Conservation (phyloP, 2,888 invertebrate genomes). For the Tetranychus truncatus region DNA sequence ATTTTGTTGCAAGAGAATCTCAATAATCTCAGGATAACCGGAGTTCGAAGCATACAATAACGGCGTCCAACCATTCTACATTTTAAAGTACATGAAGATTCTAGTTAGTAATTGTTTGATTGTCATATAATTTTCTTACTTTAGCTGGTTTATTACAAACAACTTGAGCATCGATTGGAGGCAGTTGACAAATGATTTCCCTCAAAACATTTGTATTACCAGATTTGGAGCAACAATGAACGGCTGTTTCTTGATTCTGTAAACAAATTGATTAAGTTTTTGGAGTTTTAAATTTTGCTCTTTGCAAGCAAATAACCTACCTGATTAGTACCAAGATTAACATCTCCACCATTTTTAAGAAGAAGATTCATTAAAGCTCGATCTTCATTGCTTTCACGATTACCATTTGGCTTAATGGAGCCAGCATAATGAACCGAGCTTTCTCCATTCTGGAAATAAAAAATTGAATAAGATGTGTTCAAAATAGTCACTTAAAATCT, state of each 20-base stretch:
- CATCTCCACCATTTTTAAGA: conserved; percentile 76
- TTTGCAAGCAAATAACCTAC: conserved; percentile 29
- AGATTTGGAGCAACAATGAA: conserved; percentile 82
- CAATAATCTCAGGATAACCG: conserved; percentile 81
- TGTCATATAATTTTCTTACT: conserved; percentile 37
- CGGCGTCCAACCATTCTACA: conserved; percentile 65
- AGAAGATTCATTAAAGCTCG: conserved; percentile 68
- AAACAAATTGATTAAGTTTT: too few species aligned
- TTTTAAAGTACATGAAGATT: background rate
- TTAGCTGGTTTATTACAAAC: conserved; percentile 83
- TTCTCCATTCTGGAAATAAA: conserved; percentile 54
- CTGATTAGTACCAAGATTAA: conserved; percentile 56
- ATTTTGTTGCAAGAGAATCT: conserved; percentile 64
- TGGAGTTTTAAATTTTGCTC: background rate
- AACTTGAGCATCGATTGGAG: conserved; percentile 69
- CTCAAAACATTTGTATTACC: conserved; percentile 86
- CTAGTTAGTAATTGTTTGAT: background rate
- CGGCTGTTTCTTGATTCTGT: conserved; percentile 72
- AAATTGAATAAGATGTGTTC: conserved; percentile 3
- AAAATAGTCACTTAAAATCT: conserved; percentile 18
- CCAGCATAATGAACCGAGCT: conserved; percentile 86
- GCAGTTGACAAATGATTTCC: conserved; percentile 82
- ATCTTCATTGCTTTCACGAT: conserved; percentile 51
- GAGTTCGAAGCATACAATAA: conserved; percentile 82
- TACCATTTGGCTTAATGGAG: conserved; percentile 62